Evolutionary conservation across 2,113 vertebrate species (phyloP), one percentile per base, ranked within the genome.

Genomic region (Ochotona princeps): DNA sequence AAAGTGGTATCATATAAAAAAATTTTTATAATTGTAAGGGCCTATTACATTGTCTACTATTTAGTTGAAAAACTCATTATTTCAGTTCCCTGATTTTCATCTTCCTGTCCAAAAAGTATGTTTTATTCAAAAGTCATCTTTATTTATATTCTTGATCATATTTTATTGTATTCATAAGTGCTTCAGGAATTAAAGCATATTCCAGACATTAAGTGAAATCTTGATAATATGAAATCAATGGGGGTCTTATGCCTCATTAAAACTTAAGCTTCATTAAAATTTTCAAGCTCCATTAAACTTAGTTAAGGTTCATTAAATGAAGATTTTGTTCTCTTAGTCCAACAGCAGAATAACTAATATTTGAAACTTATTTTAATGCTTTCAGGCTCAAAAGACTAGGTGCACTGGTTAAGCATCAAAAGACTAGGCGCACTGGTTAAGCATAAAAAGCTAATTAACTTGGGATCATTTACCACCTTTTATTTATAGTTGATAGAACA

Each of bases 191-290:
- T 92, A 94, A 89, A 21, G 2, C 75, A 75, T 21, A 91, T 89
- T 94, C 23, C n/a, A 91, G 67, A 80, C 80, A 86, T 69, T 91
- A 90, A 94, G 57, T 44, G 60, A 85, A 82, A 70, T 87, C 9
- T 32, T 51, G 38, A 28, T 84, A 81, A 87, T 84, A 25, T 91
- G 83, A 90, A 90, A 66, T 86, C 30, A 21, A 61, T 75, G 28
- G 60, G 12, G n/a, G 17, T 47, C 60, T 88, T 73, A 83, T 32
- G 65, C 54, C 30, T 94, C 67, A 92, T 83, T 90, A 94, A 92
- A 92, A 91, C 30, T 60, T 63, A 95, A 96, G 93, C 75, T 92
- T 91, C 63, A 89, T 94, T 94, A 95, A 94, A 93, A 87, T 11
- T 82, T 81, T 95, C 66, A 91, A 76, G 38, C 51, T 91, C 4